Conservation (phyloP, 2,888 invertebrate species). For the Invenusta paracnida region DNA sequence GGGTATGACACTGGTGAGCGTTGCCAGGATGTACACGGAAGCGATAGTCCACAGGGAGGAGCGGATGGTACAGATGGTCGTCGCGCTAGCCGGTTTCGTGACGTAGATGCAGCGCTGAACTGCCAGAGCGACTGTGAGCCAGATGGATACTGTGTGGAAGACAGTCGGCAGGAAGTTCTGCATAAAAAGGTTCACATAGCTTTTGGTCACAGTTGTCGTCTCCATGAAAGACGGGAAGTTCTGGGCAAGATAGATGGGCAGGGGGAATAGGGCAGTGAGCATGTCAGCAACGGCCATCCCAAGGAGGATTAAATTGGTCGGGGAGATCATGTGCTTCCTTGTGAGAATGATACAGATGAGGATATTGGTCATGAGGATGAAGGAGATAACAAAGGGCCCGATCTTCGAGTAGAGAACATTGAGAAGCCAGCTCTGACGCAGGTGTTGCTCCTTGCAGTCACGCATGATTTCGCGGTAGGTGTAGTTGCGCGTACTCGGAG, state of each 20-base stretch:
- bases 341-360: slow-evolving; percentile 82
- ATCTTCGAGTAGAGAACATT: background rate
- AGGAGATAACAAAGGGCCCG: slow-evolving; percentile 72
- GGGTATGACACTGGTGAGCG: background rate
- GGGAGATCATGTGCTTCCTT: slow-evolving; percentile 82
- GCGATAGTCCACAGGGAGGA: slow-evolving; percentile 13
- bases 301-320: slow-evolving; percentile 82
- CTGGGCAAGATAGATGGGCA: slow-evolving; percentile 47
- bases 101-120: slow-evolving; percentile 90
- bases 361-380: slow-evolving; percentile 84
- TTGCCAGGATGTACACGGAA: background rate
- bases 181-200: background rate
- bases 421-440: too few relatives aligned
- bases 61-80: slow-evolving; percentile 69
- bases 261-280: slow-evolving; percentile 66
- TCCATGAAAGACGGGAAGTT: slow-evolving; percentile 8
- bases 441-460: too few relatives aligned
- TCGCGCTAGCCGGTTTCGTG: slow-evolving; percentile 80
- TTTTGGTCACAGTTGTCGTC: background rate
- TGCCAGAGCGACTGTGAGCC: slow-evolving; percentile 82
- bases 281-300: slow-evolving; percentile 93
- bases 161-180: slow-evolving; percentile 52
- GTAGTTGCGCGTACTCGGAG: too few relatives aligned
- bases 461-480: too few relatives aligned
- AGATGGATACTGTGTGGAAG: slow-evolving; percentile 88